Evolutionary conservation across 1,140 invertebrate species (phyloP), one percentile per base, ranked within the genome.

Genomic region (Trachymyrmex septentrionalis): DNA sequence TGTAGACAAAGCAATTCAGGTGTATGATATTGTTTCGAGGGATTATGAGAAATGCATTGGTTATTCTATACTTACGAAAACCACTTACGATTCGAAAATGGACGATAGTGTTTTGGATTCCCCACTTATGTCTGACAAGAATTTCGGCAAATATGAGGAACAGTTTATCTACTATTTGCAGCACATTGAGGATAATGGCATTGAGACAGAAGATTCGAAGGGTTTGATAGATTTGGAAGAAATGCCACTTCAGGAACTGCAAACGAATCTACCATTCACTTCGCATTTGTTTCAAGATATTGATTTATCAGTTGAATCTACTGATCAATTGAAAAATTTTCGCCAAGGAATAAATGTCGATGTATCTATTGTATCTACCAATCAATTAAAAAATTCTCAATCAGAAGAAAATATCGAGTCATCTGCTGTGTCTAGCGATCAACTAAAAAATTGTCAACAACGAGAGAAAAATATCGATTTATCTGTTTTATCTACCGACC

Each of bases 41-140:
- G 93, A 95, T 85, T 94, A 94, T 27, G 95, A 95, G 24, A 92
- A 92, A 14, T 92, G 84, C 27, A 94, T 95, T 30, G 92, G 93
- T 24, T 88, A 94, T 84, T 93, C 93, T 4, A 3, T 93, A 0
- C 6, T 94, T 0, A 90, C 67, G 9, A 94, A 90, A 69, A 69
- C 88, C 1, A 85, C 92, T 27, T 81, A 87, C 10, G 86, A 92
- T 77, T 10, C 73, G 0, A 59, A 90, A 30, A 66, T 50, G 0
- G 38, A 90, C 2, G 19, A 87, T 5, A 85, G 87, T 66, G 50
- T 80, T 21, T 71, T 82, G 1, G 67, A 87, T 19, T 80, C 89
- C 1, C 82, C 84, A 1, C 44, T 14, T 0, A 27, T 85, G 14
- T 82, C 88, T 1, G 84, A 92, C 27, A 78, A 94, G 10, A 55